Evolutionary conservation across 2,797 vertebrate genomes (phyloP).

Genomic region (Peromyscus aztecus): DNA sequence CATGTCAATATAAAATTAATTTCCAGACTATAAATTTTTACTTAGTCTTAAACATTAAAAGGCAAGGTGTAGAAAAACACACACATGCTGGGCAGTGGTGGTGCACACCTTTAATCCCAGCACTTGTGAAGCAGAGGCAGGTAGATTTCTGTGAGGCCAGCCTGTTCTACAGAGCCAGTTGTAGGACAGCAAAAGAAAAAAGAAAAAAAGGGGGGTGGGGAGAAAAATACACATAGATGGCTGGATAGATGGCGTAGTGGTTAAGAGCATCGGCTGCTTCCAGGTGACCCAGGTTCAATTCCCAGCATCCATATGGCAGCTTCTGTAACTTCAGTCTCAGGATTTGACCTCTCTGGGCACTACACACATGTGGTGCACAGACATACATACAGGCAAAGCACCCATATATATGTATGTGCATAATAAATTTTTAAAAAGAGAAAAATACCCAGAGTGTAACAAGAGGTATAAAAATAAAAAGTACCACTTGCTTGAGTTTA

Average conservation of each 20-base stretch:
- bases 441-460: neutral
- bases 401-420: neutral
- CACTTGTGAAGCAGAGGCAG: neutral
- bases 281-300: neutral
- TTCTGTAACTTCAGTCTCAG: neutral
- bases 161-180: neutral
- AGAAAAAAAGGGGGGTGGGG: neutral
- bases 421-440: neutral
- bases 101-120: neutral
- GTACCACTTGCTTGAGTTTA: neutral
- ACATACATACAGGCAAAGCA: neutral
- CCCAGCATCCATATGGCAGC: neutral
- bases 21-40: neutral
- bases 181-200: neutral
- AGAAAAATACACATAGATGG: neutral
- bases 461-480: conserved; percentile 21
- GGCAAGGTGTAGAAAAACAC: neutral
- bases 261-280: neutral
- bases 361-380: neutral
- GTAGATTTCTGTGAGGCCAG: neutral
- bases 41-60: neutral
- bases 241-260: no score
- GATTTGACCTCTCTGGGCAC: neutral
- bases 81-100: neutral
- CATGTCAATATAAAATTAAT: neutral